Evolutionary conservation across 2,797 vertebrate genomes (phyloP), one percentile per base, ranked within the genome.

Genomic region (Zonotrichia albicollis): DNA sequence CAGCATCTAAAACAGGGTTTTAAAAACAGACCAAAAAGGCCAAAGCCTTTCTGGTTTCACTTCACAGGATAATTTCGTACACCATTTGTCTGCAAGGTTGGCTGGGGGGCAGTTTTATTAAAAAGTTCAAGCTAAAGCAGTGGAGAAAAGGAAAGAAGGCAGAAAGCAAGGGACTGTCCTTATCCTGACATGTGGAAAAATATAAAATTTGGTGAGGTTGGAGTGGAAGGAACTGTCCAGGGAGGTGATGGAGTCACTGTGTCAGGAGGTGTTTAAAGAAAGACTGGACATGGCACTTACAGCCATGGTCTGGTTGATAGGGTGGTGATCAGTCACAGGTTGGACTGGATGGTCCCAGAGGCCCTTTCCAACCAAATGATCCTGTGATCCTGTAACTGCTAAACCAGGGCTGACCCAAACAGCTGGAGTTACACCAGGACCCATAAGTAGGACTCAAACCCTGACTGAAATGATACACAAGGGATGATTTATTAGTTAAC

Each of bases 71-170:
- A 43, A 43, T 43, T 43, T 43, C 8, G 8, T 43, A 43, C 1
- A n/a, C 16, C 11, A 5, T 68, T 86, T 67, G 13, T 51, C 72
- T 85, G 36, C 36, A 54, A 51, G 10, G 36, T 16, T 78, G 13
- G 5, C 10, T 10, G 10, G 15, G 22, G 12, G 11, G 2, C 5
- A 89, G 3, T 3, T 0, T 36, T 36, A 36, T 58, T 36, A 12
- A 58, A 36, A 58, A 58, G n/a, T 36, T 84, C 40, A 66, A 40
- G 36, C 10, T 75, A 57, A 82, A 36, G n/a, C 14, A 51, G 13
- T n/a, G 18, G 16, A 42, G 26, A 71, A 93, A 73, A 14, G 19
- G 20, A 50, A 75, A 86, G 50, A 65, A 80, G 48, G 32, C 20
- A 68, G 54, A 67, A 90, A 78, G 32, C 34, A 78, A 89, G 25